These are phyloP conservation scores for Panopea generosa DNA, from an alignment of 2,888 invertebrate genomes.

Conservation along the genomic window DNA sequence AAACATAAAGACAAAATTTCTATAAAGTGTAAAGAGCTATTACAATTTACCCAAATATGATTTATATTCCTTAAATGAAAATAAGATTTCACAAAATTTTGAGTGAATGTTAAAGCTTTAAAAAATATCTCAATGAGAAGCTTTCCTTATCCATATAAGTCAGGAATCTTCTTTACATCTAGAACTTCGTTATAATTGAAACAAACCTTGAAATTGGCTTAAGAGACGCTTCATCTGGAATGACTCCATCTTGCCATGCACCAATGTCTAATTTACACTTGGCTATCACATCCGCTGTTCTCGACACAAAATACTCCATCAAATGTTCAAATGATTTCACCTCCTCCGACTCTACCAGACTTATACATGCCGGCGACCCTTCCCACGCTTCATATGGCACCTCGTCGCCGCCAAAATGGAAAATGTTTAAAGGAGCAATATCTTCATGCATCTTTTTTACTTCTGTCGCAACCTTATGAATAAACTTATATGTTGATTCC, in stretches of 20 bases:
- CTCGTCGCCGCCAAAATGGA: conserved; percentile 83
- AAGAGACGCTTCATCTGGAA: conserved; percentile 61
- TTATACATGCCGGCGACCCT: conserved; percentile 74
- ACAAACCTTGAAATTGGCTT: conserved; percentile 63
- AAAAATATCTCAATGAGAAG: no score
- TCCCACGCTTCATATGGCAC: conserved; percentile 79
- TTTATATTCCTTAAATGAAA: no score
- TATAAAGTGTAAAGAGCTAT: no score
- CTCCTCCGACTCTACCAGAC: conserved; percentile 62
- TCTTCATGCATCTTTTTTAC: conserved; percentile 74
- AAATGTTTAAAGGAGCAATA: conserved; percentile 70
- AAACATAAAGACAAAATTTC: no score
- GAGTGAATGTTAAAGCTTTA: no score
- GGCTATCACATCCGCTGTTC: conserved; percentile 68
- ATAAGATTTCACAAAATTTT: no score
- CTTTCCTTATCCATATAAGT: no score
- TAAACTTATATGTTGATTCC: conserved; percentile 79
- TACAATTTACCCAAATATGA: no score
- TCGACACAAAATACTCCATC: conserved; percentile 76
- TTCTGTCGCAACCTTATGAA: conserved; percentile 77
- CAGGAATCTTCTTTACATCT: no score
- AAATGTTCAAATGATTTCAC: conserved; percentile 64
- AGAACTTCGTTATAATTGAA: no score
- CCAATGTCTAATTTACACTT: conserved; percentile 66
- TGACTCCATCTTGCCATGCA: conserved; percentile 76